These are phyloP conservation scores for Poicephalus meyeri DNA, from an alignment of 2,113 vertebrate genomes.

Conservation along the genomic window DNA sequence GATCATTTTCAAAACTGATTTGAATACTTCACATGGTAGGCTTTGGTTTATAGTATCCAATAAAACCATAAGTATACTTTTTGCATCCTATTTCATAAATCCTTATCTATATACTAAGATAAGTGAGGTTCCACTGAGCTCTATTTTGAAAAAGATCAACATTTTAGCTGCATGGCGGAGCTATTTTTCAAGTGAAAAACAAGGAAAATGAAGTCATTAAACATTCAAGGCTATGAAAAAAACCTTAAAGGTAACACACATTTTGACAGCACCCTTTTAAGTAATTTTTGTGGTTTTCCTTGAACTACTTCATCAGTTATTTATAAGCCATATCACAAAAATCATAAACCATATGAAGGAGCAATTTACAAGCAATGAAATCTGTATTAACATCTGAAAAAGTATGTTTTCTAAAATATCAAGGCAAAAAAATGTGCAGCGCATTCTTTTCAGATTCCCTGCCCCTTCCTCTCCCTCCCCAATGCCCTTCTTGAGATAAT, in stretches of 20 bases:
- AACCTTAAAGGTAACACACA: conserved; percentile 21
- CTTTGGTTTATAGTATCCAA: neutral
- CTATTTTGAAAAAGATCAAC: neutral
- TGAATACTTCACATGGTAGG: neutral
- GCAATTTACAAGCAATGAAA: conserved; percentile 40
- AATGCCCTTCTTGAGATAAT: neutral
- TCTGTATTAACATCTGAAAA: conserved; percentile 57
- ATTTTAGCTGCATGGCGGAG: neutral
- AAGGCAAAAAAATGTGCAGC: neutral
- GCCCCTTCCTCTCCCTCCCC: neutral
- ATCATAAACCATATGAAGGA: conserved; percentile 15
- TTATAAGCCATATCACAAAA: conserved; percentile 51
- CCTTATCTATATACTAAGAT: neutral
- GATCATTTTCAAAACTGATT: neutral
- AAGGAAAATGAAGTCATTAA: conserved; percentile 31
- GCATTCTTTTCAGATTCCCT: neutral
- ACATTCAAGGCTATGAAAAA: conserved; percentile 22
- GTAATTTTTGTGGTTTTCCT: conserved; percentile 27
- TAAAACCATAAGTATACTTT: neutral
- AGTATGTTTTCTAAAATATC: neutral
- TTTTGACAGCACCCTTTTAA: conserved; percentile 48
- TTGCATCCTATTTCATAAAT: neutral
- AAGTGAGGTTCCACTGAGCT: neutral
- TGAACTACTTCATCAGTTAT: conserved; percentile 60
- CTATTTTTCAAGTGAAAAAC: conserved; percentile 39